phyloP scores from a whole-genome alignment of 1,140 invertebrate genomes.

The Magallana gigas region DNA sequence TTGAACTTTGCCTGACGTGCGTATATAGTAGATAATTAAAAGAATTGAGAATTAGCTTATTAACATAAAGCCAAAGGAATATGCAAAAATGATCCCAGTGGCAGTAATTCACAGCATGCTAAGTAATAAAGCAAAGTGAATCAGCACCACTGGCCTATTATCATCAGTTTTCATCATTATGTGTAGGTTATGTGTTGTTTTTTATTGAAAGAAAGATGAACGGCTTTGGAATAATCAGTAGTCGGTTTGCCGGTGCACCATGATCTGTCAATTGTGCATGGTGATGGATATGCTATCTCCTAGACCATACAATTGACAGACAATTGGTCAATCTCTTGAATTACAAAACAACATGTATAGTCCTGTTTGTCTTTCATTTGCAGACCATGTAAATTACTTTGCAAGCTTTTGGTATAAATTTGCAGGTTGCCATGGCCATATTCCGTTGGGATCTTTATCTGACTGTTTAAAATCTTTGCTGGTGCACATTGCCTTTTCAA shows the following conservation, averaged over 20 bases:
- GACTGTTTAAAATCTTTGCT: not conserved
- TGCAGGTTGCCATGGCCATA: not conserved
- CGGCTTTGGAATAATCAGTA: not conserved
- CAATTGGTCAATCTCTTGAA: conserved; percentile 3
- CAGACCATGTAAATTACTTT: not conserved
- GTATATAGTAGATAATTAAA: not conserved
- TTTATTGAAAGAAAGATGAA: not conserved
- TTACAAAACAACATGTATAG: not conserved
- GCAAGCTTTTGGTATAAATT: no score
- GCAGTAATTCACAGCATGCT: not conserved
- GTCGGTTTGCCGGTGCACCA: not conserved
- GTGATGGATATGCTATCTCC: not conserved
- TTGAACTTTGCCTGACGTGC: not conserved
- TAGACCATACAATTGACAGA: not conserved
- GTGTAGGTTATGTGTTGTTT: no score
- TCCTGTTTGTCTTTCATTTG: not conserved
- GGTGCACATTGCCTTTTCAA: not conserved
- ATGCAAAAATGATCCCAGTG: not conserved
- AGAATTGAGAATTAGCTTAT: not conserved
- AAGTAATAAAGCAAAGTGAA: not conserved
- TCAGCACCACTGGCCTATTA: not conserved
- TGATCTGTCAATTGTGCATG: not conserved
- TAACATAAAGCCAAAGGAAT: not conserved
- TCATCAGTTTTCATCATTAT: no score
- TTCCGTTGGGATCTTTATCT: not conserved